Evolutionary conservation across 2,113 vertebrate species (phyloP), one percentile per base, ranked within the genome.

Genomic region (Alligator sinensis): DNA sequence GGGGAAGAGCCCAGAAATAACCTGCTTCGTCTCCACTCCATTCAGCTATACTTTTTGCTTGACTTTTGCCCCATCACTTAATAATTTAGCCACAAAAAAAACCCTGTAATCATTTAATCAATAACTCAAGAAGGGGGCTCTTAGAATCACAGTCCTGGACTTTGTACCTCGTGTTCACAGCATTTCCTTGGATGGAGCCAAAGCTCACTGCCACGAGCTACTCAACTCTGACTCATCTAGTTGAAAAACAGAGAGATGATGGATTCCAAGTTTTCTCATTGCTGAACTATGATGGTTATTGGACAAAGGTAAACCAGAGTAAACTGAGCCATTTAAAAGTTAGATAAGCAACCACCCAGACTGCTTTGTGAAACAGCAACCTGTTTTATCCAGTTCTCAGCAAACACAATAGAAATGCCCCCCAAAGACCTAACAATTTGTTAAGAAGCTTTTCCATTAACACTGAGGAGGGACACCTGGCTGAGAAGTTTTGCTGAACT

Each of bases 321-420:
- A 78, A 74, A 74, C 70, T 24, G 24, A 94, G 83, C 92, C 91
- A 90, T 95, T 95, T 92, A 91, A 94, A 87, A 84, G 62, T 72
- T 57, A 63, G 83, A 90, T 72, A 94, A 89, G 93, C 60, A 47
- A 63, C 59, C 30, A 25, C 38, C 34, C 19, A 74, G 82, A 79
- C 11, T 14, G n/a, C 57, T 55, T 80, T 66, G 18, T 61, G 28
- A 95, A 80, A 91, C 88, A 97, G 84, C 82, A 95, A 96, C 96
- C 89, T 82, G 95, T 80, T 94, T 88, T 84, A 96, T 95, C 96
- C 78, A 84, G 94, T 82, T 95, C 94, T 91, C 84, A 11, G 1
- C 27, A 90, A 95, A 96, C 27, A 6, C 81, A 86, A 75, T 86
- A 59, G 76, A 80, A 92, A 94, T 92, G 96, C 94, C 91, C 93